Conservation (phyloP, 2,888 invertebrate species). For the Sphaerophoria taeniata region DNA sequence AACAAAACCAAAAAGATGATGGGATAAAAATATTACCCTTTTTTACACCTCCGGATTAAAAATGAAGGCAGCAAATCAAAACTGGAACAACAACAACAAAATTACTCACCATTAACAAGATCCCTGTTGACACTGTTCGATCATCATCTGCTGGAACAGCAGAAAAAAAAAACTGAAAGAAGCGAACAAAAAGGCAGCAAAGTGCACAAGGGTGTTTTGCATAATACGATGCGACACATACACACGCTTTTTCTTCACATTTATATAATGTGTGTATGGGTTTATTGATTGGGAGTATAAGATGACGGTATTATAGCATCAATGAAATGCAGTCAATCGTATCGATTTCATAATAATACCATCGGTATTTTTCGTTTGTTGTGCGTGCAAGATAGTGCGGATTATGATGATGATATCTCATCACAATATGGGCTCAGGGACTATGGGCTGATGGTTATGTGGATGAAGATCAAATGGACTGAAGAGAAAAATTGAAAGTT, state of each 20-base stretch:
- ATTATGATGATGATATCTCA: slow-evolving; percentile 36
- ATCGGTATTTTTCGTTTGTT: slow-evolving; percentile 26
- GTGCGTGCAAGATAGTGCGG: slow-evolving; percentile 44
- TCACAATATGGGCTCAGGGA: not conserved
- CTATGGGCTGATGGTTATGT: not conserved
- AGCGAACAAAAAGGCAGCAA: slow-evolving; percentile 27
- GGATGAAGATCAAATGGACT: not conserved
- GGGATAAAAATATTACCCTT: slow-evolving; percentile 69
- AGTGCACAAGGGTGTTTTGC: slow-evolving; percentile 73
- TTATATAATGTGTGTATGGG: not conserved
- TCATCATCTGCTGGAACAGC: slow-evolving; percentile 43
- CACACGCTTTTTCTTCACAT: slow-evolving; percentile 60
- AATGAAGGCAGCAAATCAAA: slow-evolving; percentile 13
- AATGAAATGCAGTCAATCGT: slow-evolving; percentile 73
- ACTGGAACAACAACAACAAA: slow-evolving; percentile 7
- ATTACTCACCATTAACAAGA: slow-evolving; percentile 43
- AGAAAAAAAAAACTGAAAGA: slow-evolving; percentile 13
- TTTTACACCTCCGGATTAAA: slow-evolving; percentile 74
- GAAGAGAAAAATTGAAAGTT: slow-evolving; percentile 49
- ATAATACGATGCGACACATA: slow-evolving; percentile 67
- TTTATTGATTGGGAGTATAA: slow-evolving; percentile 66
- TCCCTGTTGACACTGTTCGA: slow-evolving; percentile 73
- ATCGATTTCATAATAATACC: slow-evolving; percentile 72
- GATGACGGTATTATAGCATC: slow-evolving; percentile 74
- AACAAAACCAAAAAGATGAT: not conserved